Conservation (phyloP, 2,888 invertebrate genomes). For the Belgica antarctica region DNA sequence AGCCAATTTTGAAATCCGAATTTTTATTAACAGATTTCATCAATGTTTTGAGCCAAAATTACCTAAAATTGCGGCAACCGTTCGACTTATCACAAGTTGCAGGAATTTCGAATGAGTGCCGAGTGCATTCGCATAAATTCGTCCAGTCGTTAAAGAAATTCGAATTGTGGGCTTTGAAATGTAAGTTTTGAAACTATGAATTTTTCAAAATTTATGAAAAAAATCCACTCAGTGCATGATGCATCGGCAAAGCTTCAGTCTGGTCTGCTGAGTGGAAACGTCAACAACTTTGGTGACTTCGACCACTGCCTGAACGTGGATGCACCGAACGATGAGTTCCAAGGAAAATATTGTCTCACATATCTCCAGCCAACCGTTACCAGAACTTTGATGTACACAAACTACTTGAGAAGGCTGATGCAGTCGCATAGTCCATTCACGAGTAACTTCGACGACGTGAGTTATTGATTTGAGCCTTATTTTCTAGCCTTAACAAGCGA, state of each 20-base stretch:
- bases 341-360: constrained; percentile 66
- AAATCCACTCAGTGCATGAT: constrained; percentile 37
- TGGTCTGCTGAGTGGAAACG: constrained; percentile 59
- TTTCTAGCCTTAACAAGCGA: too few relatives aligned
- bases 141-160: constrained; percentile 45
- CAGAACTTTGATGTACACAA: constrained; percentile 55
- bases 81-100: constrained; percentile 45
- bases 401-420: constrained; percentile 57
- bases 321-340: constrained; percentile 44
- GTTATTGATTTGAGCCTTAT: constrained; percentile 49
- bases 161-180: constrained; percentile 46
- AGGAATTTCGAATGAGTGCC: constrained; percentile 45
- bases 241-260: constrained; percentile 58
- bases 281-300: constrained; percentile 61
- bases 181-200: constrained; percentile 45
- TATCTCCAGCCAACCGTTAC: constrained; percentile 61
- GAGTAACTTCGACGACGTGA: constrained; percentile 67
- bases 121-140: constrained; percentile 44
- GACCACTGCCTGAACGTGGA: constrained; percentile 54
- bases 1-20: neutral
- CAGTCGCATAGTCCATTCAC: constrained; percentile 64
- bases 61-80: constrained; percentile 40
- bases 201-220: neutral
- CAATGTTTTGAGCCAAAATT: constrained; percentile 42
- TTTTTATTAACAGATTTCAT: constrained; percentile 44